A percentile compares a stretch with the other conserved stretches of the same genome.
Conservation (phyloP, 2,888 invertebrate genomes). For the Eristalinus aeneus region DNA sequence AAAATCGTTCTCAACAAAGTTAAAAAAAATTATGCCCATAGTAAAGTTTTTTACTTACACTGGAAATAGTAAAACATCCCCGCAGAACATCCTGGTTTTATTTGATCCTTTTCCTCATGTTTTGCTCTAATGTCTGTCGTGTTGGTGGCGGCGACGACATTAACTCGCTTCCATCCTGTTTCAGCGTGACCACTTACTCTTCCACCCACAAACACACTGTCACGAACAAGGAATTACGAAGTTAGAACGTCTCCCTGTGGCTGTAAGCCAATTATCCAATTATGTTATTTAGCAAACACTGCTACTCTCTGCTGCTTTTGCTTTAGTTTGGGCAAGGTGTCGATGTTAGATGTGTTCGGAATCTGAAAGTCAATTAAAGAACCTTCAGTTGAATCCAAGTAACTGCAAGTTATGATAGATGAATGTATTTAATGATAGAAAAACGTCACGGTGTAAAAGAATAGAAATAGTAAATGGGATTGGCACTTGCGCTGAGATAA, state of each 20-base stretch:
- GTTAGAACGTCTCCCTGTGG: not conserved
- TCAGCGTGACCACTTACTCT: not conserved
- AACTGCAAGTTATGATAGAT: not conserved
- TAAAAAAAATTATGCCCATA: too few species aligned
- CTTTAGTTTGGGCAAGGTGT: not conserved
- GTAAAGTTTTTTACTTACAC: conserved; percentile 16
- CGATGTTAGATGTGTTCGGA: not conserved
- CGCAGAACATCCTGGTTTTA: conserved; percentile 48
- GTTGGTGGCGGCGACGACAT: not conserved
- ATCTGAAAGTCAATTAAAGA: not conserved
- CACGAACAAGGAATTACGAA: not conserved
- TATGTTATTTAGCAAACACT: not conserved
- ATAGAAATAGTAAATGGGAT: too few species aligned
- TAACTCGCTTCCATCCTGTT: conserved; percentile 34
- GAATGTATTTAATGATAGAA: too few species aligned
- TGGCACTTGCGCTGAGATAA: too few species aligned
- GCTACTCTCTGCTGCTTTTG: not conserved
- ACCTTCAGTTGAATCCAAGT: not conserved
- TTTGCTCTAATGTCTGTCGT: not conserved
- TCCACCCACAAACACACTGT: not conserved
- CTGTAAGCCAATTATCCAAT: not conserved
- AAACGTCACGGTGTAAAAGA: too few species aligned
- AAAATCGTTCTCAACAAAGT: not conserved
- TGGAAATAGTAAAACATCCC: conserved; percentile 33
- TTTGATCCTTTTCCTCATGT: conserved; percentile 35